Conservation (phyloP, 2,113 vertebrate species). For the Rhea pennata region DNA sequence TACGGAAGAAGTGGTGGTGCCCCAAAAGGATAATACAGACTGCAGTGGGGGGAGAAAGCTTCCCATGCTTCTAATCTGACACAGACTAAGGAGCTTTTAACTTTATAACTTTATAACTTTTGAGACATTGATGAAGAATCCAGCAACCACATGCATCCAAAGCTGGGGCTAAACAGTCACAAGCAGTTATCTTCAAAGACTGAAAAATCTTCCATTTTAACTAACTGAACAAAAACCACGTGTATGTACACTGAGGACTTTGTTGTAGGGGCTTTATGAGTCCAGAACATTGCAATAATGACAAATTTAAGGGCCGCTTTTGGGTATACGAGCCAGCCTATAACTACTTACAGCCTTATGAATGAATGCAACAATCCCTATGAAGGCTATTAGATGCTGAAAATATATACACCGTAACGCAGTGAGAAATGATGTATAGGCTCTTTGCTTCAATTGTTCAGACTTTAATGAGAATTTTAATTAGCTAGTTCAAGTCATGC, state of each 20-base stretch:
- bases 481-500: constrained; percentile 47
- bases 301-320: not conserved
- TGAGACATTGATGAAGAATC: not conserved
- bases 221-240: constrained; percentile 8
- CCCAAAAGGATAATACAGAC: not conserved
- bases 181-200: not conserved
- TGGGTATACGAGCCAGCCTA: not conserved
- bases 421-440: constrained; percentile 27
- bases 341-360: constrained; percentile 6
- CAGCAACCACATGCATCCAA: rapidly evolving
- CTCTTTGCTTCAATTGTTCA: constrained; percentile 40
- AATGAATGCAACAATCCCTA: constrained; percentile 33
- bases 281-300: not conserved
- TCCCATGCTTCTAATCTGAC: not conserved
- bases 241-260: not conserved
- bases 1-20: not conserved
- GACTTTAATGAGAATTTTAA: constrained; percentile 55
- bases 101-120: not conserved
- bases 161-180: not conserved
- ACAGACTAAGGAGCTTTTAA: not conserved
- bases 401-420: constrained; percentile 40
- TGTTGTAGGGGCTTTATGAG: not conserved
- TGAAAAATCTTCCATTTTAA: not conserved
- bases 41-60: not conserved
- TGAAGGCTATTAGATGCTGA: constrained; percentile 29